These are phyloP conservation scores for Cantharis nigra DNA, from an alignment of 2,888 invertebrate species.

Conservation along the genomic window DNA sequence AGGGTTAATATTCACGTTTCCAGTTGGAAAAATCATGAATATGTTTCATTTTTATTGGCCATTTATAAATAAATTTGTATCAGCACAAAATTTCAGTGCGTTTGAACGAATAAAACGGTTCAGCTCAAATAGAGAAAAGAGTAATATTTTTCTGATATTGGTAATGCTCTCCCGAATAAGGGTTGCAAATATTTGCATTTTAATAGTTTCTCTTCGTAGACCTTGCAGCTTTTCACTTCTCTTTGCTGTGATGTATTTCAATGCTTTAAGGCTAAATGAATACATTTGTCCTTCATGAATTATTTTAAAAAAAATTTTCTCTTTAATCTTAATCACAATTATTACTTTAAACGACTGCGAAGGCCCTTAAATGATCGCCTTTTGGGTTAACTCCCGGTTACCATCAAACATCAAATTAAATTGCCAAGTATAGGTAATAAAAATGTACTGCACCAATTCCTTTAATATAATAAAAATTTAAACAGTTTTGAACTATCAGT, in stretches of 20 bases:
- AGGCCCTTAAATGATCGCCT: too few species aligned
- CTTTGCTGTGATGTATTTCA: conserved; percentile 42
- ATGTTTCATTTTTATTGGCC: conserved; percentile 59
- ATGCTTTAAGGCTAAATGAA: conserved; percentile 1
- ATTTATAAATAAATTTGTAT: conserved; percentile 54
- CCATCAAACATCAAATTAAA: too few species aligned
- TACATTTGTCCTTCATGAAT: background rate
- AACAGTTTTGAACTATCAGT: too few species aligned
- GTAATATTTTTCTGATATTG: conserved; percentile 46
- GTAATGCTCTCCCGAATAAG: conserved; percentile 41
- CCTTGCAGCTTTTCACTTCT: conserved; percentile 49
- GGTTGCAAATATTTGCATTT: conserved; percentile 56
- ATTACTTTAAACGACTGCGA: background rate
- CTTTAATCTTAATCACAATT: background rate
- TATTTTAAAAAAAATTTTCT: background rate
- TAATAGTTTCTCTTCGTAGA: conserved; percentile 54
- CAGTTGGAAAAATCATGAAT: conserved; percentile 57
- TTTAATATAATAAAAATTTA: too few species aligned
- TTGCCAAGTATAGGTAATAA: too few species aligned
- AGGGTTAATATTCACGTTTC: conserved; percentile 52
- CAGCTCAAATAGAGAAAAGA: conserved; percentile 37
- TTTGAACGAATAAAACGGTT: conserved; percentile 33
- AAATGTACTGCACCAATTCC: too few species aligned
- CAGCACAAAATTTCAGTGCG: conserved; percentile 47
- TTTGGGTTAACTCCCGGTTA: too few species aligned